Evolutionary conservation across 2,113 vertebrate species (phyloP).

Genomic region (Tricholaema leucomelas): DNA sequence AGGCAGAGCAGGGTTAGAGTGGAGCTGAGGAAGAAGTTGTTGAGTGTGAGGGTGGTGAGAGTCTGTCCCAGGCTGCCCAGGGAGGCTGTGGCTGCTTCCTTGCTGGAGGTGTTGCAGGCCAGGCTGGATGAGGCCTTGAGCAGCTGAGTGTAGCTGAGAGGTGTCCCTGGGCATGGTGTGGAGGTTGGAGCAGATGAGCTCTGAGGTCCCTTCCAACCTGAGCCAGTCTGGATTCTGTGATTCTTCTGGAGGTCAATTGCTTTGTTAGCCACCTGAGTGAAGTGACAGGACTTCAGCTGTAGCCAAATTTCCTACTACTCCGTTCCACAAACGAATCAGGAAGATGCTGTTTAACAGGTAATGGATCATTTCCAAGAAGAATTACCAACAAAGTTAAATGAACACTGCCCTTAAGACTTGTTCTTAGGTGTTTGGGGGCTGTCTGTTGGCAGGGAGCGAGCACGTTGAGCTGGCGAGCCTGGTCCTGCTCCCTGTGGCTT

Average conservation of each 20-base stretch:
- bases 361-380: conserved; percentile 11
- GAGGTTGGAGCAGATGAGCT: too few relatives aligned
- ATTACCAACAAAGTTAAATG: not conserved
- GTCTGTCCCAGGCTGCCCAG: too few relatives aligned
- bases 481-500: not conserved
- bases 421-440: not conserved
- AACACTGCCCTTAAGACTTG: not conserved
- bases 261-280: not conserved
- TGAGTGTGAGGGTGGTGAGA: too few relatives aligned
- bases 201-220: too few relatives aligned
- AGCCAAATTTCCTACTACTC: not conserved
- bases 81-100: too few relatives aligned
- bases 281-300: not conserved
- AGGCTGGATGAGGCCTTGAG: too few relatives aligned
- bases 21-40: too few relatives aligned
- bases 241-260: not conserved
- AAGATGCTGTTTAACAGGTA: not conserved
- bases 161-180: too few relatives aligned
- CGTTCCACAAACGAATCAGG: not conserved
- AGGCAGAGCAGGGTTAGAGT: too few relatives aligned
- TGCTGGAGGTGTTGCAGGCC: too few relatives aligned
- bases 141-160: too few relatives aligned
- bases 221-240: too few relatives aligned
- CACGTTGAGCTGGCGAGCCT: rapidly evolving
- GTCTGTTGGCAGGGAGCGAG: not conserved